Evolutionary conservation across 2,797 vertebrate species (phyloP).

Genomic region (Pangasius krempfi): DNA sequence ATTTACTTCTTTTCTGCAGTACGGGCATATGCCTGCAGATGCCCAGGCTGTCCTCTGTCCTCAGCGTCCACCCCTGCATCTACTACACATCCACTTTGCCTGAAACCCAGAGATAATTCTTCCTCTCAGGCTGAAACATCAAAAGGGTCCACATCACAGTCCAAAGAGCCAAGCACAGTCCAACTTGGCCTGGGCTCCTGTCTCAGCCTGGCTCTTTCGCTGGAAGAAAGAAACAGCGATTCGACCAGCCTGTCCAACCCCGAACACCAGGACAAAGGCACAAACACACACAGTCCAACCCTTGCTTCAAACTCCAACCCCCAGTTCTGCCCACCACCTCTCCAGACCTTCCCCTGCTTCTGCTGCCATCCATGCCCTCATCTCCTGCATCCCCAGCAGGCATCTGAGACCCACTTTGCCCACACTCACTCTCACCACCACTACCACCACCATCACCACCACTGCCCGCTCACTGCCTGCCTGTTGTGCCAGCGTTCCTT

Average conservation of each 20-base stretch:
- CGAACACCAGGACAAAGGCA: slow-evolving; percentile 58
- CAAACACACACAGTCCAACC: slow-evolving; percentile 51
- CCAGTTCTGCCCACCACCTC: slow-evolving; percentile 50
- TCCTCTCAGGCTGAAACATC: slow-evolving; percentile 36
- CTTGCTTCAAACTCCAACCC: slow-evolving; percentile 40
- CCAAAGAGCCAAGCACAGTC: slow-evolving; percentile 61
- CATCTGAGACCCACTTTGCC: slow-evolving; percentile 52
- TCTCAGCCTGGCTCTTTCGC: slow-evolving; percentile 62
- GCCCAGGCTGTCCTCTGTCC: slow-evolving; percentile 75
- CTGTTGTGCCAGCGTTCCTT: slow-evolving; percentile 68
- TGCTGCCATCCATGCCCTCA: slow-evolving; percentile 72
- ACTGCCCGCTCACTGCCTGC: slow-evolving; percentile 71
- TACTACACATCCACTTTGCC: slow-evolving; percentile 58
- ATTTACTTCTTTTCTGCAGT: slow-evolving; percentile 53
- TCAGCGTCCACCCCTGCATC: slow-evolving; percentile 53
- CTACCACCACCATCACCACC: slow-evolving; percentile 77
- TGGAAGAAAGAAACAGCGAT: slow-evolving; percentile 58
- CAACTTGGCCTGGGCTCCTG: slow-evolving; percentile 53
- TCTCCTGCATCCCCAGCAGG: slow-evolving; percentile 64
- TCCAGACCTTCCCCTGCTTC: slow-evolving; percentile 74
- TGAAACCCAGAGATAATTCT: slow-evolving; percentile 59
- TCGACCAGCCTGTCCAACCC: slow-evolving; percentile 58
- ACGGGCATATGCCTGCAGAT: slow-evolving; percentile 69
- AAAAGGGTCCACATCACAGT: slow-evolving; percentile 39
- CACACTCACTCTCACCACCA: slow-evolving; percentile 64